Base-by-base conservation (phyloP, 2,797 vertebrate genomes). In the Bucorvus abyssinicus region DNA sequence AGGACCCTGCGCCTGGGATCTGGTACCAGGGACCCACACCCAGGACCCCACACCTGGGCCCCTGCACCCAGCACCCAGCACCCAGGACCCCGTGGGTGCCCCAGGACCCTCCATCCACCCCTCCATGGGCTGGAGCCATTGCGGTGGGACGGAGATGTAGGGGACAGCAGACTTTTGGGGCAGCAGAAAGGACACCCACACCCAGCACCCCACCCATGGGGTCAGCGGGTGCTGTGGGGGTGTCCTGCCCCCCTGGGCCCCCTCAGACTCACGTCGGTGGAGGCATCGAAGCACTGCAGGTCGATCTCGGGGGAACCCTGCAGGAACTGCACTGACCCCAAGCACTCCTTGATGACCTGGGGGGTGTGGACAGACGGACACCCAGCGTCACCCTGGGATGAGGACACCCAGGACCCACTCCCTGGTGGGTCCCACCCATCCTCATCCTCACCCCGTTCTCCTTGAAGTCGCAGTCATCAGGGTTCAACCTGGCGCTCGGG, bases 381-480 rank as follows among this genome's bases (percentile, higher is more conserved):
- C 17, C 17, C 49, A 19, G 26, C 0, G 40, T 73, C 87, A 81
- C 53, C 38, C 15, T 0, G 8, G 27, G 64, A 19, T 8, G 45
- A 20, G 16, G 64, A 13, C 79, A 10, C 27, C 64, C 69, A 7
- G 47, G 16, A 7, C 3, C 22, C 18, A n/a, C n/a, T 20, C 32
- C 55, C 32, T 32, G 29, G 4, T 18, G 24, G 15, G 32, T 9
- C 22, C 24, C 17, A 14, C 9, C 12, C 14, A 8, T 6, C 30
- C 56, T 20, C 24, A 27, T 59, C 11, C 87, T 89, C 89, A 90
- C 94, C 86, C 94, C 94, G 11, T 90, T 92, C 89, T 94, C 92
- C 74, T 87, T 92, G 94, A 95, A 95, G 64, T 87, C 83, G n/a
- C 94, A 95, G 50, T 95, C 86, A 18, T 94, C 69, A 14, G 42